These are phyloP conservation scores for Neocrepidodera transversa DNA, from an alignment of 2,888 invertebrate species.

Conservation along the genomic window DNA sequence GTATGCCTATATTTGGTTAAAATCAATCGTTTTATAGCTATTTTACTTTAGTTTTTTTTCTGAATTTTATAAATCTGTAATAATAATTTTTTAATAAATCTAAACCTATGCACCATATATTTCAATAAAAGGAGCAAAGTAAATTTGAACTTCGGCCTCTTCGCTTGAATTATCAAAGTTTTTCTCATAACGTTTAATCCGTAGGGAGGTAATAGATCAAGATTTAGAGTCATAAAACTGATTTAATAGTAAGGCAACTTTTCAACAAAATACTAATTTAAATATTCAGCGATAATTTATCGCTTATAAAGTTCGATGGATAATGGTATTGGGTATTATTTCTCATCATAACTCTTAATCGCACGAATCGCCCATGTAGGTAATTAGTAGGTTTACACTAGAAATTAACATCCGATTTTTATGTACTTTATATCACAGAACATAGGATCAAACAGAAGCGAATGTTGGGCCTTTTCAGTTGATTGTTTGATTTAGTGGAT, in stretches of 20 bases:
- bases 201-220: conserved; percentile 19
- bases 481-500: no score
- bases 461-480: no score
- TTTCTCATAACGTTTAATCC: conserved; percentile 22
- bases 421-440: no score
- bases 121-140: neutral
- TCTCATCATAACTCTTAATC: conserved; percentile 19
- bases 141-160: conserved; percentile 5
- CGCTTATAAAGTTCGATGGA: conserved; percentile 17
- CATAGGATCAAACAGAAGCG: no score
- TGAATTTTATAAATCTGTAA: no score
- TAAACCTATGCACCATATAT: neutral
- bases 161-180: conserved; percentile 21
- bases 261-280: conserved; percentile 21
- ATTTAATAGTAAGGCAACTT: conserved; percentile 26
- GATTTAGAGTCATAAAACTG: conserved; percentile 23
- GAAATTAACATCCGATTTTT: neutral
- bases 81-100: neutral
- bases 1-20: no score
- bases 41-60: no score
- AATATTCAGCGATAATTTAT: conserved; percentile 22
- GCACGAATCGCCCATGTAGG: neutral
- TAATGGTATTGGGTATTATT: conserved; percentile 14
- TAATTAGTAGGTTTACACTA: conserved; percentile 1
- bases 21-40: no score